Evolutionary conservation across 2,888 invertebrate species (phyloP).

Genomic region (Acheta domesticus): DNA sequence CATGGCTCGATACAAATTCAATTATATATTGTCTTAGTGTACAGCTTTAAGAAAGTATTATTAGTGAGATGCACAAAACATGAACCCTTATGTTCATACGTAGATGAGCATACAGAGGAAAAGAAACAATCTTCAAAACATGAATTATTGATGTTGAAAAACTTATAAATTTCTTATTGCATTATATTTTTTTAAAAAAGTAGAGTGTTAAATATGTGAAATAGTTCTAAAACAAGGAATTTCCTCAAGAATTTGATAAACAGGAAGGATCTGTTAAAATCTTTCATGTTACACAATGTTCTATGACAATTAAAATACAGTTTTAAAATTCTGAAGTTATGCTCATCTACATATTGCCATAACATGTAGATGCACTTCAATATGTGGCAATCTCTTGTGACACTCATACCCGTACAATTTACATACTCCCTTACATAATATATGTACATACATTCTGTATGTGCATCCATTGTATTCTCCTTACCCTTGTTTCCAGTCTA

Average conservation of each 20-base stretch:
- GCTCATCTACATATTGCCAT: constrained; percentile 22
- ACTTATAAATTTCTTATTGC: constrained; percentile 23
- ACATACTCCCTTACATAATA: background rate
- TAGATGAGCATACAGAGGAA: constrained; percentile 31
- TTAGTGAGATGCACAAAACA: constrained; percentile 32
- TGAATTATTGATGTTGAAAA: constrained; percentile 23
- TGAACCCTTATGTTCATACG: constrained; percentile 28
- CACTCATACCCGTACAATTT: background rate
- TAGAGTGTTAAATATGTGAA: constrained; percentile 22
- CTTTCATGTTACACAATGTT: constrained; percentile 20
- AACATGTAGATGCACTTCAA: constrained; percentile 10
- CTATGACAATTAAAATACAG: constrained; percentile 23
- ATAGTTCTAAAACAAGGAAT: constrained; percentile 23
- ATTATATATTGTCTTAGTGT: constrained; percentile 34
- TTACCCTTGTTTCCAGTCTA: constrained; percentile 18
- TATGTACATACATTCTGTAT: constrained; percentile 4
- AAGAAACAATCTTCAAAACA: constrained; percentile 19
- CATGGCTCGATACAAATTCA: constrained; percentile 34
- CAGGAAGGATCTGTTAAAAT: constrained; percentile 10
- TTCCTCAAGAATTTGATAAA: constrained; percentile 21
- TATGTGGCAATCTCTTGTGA: constrained; percentile 1
- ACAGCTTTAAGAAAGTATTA: constrained; percentile 35
- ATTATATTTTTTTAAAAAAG: constrained; percentile 22
- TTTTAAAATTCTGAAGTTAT: constrained; percentile 18
- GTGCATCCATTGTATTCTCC: background rate